Percentiles rank a stretch among this genome's conserved stretches.
Conservation (phyloP, 2,113 vertebrate species). For the Plotosus lineatus region DNA sequence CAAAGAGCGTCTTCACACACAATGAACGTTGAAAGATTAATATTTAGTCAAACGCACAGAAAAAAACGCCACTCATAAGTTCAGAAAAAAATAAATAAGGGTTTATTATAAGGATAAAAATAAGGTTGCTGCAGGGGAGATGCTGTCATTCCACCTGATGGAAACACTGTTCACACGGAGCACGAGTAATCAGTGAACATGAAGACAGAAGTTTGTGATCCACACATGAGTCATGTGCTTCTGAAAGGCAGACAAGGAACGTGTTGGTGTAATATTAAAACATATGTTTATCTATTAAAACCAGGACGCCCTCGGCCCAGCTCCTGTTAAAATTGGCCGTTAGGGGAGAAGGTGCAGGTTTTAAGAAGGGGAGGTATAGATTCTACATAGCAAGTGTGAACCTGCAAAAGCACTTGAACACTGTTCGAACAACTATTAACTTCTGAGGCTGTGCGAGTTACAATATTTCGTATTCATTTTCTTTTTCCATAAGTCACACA, state of each 20-base stretch:
- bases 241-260: conserved; percentile 34
- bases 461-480: background rate
- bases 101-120: conserved; percentile 47
- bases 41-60: conserved; percentile 23
- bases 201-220: conserved; percentile 7
- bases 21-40: background rate
- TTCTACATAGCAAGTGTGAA: background rate
- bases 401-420: background rate
- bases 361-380: background rate
- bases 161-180: conserved; percentile 42
- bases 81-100: conserved; percentile 45
- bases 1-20: background rate
- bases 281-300: conserved; percentile 36
- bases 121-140: conserved; percentile 45
- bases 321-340: background rate
- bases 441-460: background rate
- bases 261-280: conserved; percentile 26
- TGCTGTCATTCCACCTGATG: conserved; percentile 48
- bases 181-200: conserved; percentile 35
- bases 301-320: conserved; percentile 2
- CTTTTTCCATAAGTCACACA: background rate
- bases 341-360: background rate
- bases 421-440: background rate
- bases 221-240: conserved; percentile 25
- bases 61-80: conserved; percentile 25